Evolutionary conservation across 35 echinoderm and acorn worm species (phyloP), one percentile per base, ranked within the genome.

Genomic region (Patiria miniata): DNA sequence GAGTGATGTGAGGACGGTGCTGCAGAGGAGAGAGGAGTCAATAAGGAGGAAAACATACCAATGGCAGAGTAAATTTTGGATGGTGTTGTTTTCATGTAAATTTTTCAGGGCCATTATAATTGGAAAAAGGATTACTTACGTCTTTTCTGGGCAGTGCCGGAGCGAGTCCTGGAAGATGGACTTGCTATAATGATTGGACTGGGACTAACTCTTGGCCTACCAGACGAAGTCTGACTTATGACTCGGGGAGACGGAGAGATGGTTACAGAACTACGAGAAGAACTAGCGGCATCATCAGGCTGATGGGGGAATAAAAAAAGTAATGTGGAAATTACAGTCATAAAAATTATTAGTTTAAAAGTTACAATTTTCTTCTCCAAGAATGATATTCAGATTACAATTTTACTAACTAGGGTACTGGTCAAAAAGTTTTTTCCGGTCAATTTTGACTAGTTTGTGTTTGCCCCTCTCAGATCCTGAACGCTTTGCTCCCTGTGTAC

Each of bases 101-200:
- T n/a, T n/a, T n/a, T n/a, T n/a, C n/a, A n/a, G n/a, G n/a, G n/a
- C n/a, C n/a, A n/a, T n/a, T n/a, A 47, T 6, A 34, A 80, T 7
- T n/a, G 39, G 7, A 8, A 29, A 80, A 21, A 8, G 78, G 5
- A 38, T 5, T 0, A 12, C 50, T 83, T 28, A 60, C 81, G 17
- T 83, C 29, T 56, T 19, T 57, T 83, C 22, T 60, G 34, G 37
- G 78, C 8, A 8, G 38, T n/a, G 28, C 32, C 36, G 0, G 83
- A 37, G 19, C 51, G 53, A n/a, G 77, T 36, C 42, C 80, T 56
- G 40, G 39, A 80, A 7, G 80, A 83, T 29, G 54, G 57, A 18
- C 58, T 68, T 17, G 87, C 44, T 29, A 90, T 65, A 47, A 90
- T 83, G 59, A 90, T 76, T 29, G 87, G 87, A 83, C 87, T 54